Percentiles rank a stretch among this genome's conserved stretches.
These are phyloP conservation scores for Bombus confusus DNA, from an alignment of 1,140 invertebrate genomes.

Conservation along the genomic window DNA sequence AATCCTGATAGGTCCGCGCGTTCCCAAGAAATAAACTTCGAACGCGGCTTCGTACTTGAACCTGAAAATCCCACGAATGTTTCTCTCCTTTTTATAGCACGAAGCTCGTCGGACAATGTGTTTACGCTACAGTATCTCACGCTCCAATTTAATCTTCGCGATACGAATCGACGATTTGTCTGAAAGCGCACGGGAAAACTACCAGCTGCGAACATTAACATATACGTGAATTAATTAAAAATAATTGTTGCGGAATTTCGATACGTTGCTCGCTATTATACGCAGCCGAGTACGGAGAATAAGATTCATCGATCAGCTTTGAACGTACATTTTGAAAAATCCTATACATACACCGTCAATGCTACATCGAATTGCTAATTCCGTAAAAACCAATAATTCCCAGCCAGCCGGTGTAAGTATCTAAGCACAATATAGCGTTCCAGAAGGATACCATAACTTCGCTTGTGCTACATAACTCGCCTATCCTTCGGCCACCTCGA, in stretches of 20 bases:
- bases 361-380: neutral
- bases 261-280: neutral
- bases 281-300: too few species aligned
- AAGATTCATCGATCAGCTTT: too few species aligned
- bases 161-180: neutral
- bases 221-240: neutral
- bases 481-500: neutral
- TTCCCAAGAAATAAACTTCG: constrained; percentile 34
- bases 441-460: neutral
- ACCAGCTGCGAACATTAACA: neutral
- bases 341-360: neutral
- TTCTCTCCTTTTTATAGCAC: constrained; percentile 1
- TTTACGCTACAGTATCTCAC: neutral
- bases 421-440: neutral
- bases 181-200: neutral
- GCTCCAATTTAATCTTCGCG: neutral
- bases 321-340: neutral
- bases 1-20: constrained; percentile 41
- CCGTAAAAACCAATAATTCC: neutral
- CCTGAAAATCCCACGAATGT: constrained; percentile 52
- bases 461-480: neutral
- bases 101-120: neutral
- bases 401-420: neutral
- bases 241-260: neutral
- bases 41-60: constrained; percentile 40